A percentile compares a stretch with the other conserved stretches of the same genome.
Conservation (phyloP, 2,113 vertebrate species). For the Lates calcarifer region DNA sequence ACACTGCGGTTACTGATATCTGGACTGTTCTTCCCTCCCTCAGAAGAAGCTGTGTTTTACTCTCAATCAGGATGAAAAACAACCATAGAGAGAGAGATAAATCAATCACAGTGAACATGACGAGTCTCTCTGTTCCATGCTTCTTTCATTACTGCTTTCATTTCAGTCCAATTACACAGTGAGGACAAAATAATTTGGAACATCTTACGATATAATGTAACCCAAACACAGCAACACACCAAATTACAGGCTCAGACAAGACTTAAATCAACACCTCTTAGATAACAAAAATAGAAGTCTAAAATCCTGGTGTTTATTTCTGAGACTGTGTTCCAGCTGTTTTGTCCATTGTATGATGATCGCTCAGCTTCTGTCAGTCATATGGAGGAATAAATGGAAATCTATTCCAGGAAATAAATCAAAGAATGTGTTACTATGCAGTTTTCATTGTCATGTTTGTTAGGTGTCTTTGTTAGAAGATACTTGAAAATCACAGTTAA, state of each 20-base stretch:
- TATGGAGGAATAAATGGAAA: too few relatives aligned
- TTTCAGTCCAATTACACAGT: constrained; percentile 14
- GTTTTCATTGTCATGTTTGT: too few relatives aligned
- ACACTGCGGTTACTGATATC: constrained; percentile 11
- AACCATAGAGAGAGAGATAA: background rate
- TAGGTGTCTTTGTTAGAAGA: too few relatives aligned
- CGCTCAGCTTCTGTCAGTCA: too few relatives aligned
- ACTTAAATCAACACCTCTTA: background rate
- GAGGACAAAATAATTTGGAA: constrained; percentile 11
- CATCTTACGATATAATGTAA: background rate
- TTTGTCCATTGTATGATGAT: too few relatives aligned
- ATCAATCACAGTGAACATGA: background rate
- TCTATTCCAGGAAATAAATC: too few relatives aligned
- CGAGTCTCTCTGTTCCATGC: background rate
- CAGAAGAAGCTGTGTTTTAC: background rate
- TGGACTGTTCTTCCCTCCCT: background rate
- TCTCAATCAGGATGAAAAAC: constrained; percentile 16
- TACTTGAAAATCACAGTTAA: too few relatives aligned
- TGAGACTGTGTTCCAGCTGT: background rate
- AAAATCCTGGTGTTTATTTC: background rate
- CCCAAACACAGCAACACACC: background rate
- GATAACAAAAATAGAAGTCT: background rate
- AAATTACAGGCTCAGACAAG: background rate
- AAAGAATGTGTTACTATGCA: too few relatives aligned
- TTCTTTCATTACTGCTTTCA: background rate